phyloP scores from a whole-genome alignment of 2,113 vertebrate species.

The Pseudopipra pipra region DNA sequence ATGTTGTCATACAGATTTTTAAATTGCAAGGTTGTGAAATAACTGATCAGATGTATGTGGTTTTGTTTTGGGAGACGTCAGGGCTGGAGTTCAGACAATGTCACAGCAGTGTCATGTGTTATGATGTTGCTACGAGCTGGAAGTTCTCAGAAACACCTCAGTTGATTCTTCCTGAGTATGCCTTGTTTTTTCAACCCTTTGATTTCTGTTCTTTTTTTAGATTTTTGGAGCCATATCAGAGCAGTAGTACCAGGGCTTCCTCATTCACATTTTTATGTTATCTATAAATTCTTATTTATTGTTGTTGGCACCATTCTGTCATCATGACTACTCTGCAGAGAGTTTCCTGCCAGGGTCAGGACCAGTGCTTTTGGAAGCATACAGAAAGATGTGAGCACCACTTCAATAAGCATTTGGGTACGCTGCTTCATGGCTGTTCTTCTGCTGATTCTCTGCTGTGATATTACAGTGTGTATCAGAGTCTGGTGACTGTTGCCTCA shows the following conservation, averaged over 20 bases:
- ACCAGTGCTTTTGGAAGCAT: background rate
- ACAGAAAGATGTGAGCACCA: background rate
- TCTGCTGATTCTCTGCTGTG: background rate
- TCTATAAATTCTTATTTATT: background rate
- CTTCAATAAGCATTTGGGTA: background rate
- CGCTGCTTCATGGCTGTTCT: background rate
- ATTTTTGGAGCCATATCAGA: background rate
- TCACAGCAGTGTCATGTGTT: conserved; percentile 1
- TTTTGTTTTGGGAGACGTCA: background rate
- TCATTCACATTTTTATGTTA: background rate
- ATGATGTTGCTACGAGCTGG: conserved; percentile 25
- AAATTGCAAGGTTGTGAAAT: background rate
- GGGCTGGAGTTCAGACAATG: background rate
- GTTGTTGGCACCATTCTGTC: background rate
- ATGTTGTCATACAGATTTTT: conserved; percentile 15
- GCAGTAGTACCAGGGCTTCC: background rate
- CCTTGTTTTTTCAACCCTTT: background rate
- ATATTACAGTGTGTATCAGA: background rate
- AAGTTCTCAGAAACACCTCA: conserved; percentile 9
- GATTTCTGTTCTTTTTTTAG: background rate
- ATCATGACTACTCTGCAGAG: background rate
- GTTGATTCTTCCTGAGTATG: background rate
- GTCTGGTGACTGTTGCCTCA: background rate
- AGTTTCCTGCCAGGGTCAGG: background rate
- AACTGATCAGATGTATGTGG: background rate